Evolutionary conservation across 2,113 vertebrate species (phyloP), one percentile per base, ranked within the genome.

Genomic region (Phaethornis superciliosus): DNA sequence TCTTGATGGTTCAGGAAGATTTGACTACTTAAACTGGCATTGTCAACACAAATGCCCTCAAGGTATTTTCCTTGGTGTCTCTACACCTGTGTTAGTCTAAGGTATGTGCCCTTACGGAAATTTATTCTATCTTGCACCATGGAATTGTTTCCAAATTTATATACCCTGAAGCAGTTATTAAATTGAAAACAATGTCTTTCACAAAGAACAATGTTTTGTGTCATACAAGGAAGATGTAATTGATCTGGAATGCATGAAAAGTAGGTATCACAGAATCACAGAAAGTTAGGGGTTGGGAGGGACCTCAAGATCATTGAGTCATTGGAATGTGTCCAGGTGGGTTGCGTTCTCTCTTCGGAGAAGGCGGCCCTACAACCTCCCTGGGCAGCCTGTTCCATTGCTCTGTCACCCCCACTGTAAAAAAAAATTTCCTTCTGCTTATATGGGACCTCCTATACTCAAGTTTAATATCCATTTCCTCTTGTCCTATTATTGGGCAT

Each of bases 131-230:
- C 58, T 89, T 69, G 55, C 54, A 68, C 35, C 16, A 22, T 54
- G 33, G n/a, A 91, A 88, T 33, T 8, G 1, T 55, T 92, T 85
- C 86, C 93, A 89, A 94, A 92, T 75, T 95, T 82, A 70, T 72
- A 77, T 22, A 85, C 9, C 59, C 81, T 82, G 52, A 92, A 87
- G 70, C 51, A 85, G 37, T 22, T 87, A 40, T 42, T 85, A 81
- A 92, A 81, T 79, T 93, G 70, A 74, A 85, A 94, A 79, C 12
- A 69, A 81, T 79, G 44, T 54, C 20, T 89, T 92, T 94, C 60
- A 80, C 46, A 82, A 87, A 82, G 59, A 91, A 59, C 63, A 83
- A 21, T 85, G 28, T 28, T 85, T 87, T 62, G 10, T 89, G 59
- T 78, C 74, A 52, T 33, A 51, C 37, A 71, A 91, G 28, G 68